Evolutionary conservation across 2,113 vertebrate genomes (phyloP).

Genomic region (Neogobius melanostomus): DNA sequence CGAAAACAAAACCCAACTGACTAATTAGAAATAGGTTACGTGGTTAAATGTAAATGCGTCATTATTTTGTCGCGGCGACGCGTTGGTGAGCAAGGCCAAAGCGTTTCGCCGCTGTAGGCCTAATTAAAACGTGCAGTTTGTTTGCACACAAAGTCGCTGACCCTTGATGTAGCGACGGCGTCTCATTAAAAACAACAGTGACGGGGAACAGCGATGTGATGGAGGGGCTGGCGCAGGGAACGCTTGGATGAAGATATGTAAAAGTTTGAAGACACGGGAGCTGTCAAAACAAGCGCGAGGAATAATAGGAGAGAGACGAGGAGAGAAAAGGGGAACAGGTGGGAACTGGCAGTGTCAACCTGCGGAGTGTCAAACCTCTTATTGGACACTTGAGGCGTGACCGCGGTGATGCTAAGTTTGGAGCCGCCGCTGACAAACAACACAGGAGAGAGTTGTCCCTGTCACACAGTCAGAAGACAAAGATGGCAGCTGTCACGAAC

Average conservation of each 20-base stretch:
- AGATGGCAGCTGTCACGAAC: conserved; percentile 10
- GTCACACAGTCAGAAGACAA: conserved; percentile 43
- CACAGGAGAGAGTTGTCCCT: conserved; percentile 39
- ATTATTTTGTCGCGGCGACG: conserved; percentile 68
- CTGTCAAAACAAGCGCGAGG: conserved; percentile 61
- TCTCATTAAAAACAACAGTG: conserved; percentile 73
- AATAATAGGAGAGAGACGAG: conserved; percentile 24
- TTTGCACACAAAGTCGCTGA: conserved; percentile 70
- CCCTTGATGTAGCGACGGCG: conserved; percentile 73
- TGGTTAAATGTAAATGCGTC: conserved; percentile 80
- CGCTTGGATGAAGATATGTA: conserved; percentile 18
- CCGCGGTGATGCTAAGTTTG: conserved; percentile 52
- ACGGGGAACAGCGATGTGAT: conserved; percentile 37
- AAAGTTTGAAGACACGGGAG: conserved; percentile 32
- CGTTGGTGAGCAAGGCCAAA: conserved; percentile 46
- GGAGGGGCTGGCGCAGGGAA: neutral
- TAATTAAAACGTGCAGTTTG: conserved; percentile 76
- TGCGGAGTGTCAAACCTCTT: conserved; percentile 29
- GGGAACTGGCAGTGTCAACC: conserved; percentile 70
- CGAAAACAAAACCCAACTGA: conserved; percentile 73
- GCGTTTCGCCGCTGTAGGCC: conserved; percentile 43
- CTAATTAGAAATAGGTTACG: conserved; percentile 79
- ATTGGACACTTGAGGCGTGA: conserved; percentile 60
- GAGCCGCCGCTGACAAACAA: conserved; percentile 50
- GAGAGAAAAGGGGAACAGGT: conserved; percentile 58